Conservation (phyloP, 1,140 invertebrate species). For the Meloidogyne floridensis region DNA sequence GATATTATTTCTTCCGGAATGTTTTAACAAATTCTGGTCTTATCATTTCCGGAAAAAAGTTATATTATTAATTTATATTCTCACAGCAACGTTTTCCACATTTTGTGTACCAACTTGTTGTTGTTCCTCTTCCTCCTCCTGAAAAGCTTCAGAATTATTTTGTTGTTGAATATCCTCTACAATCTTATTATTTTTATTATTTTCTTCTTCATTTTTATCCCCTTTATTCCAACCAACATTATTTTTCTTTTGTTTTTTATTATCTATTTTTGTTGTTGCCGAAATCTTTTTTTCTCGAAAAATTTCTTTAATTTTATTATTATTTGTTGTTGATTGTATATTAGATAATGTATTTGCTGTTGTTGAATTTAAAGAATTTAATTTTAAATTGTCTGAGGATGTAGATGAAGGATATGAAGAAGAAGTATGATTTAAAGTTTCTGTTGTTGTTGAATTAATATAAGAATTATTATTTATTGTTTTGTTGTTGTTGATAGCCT, state of each 20-base stretch:
- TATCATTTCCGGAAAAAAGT: no score
- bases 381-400: not conserved
- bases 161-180: not conserved
- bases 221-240: not conserved
- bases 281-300: conserved; percentile 3
- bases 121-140: not conserved
- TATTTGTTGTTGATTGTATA: not conserved
- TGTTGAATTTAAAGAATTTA: not conserved
- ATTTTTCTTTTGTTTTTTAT: not conserved
- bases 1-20: not conserved
- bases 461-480: not conserved
- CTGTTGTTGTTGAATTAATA: not conserved
- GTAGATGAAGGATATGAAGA: not conserved
- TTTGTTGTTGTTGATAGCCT: not conserved
- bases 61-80: not conserved
- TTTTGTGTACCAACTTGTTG: not conserved
- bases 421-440: not conserved
- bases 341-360: not conserved
- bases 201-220: not conserved
- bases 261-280: not conserved
- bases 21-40: not conserved
- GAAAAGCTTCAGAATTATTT: not conserved
- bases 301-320: not conserved
- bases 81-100: not conserved
- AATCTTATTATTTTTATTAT: not conserved